Evolutionary conservation across 2,113 vertebrate genomes (phyloP).

Genomic region (Pachypanchax playfairii): DNA sequence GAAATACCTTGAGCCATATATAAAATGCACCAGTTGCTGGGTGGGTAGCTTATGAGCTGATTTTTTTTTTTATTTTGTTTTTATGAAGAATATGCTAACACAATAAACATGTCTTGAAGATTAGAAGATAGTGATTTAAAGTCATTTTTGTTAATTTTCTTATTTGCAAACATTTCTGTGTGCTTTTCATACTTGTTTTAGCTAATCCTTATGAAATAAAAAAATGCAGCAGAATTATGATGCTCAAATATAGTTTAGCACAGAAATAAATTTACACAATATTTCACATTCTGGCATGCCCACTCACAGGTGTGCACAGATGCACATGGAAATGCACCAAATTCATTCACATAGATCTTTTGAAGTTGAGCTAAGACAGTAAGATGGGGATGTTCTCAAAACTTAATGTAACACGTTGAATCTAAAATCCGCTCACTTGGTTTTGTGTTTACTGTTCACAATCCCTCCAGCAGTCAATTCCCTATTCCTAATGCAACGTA

Average conservation of each 20-base stretch:
- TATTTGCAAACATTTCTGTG: conserved; percentile 14
- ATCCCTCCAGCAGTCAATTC: conserved; percentile 41
- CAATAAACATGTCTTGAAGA: not conserved
- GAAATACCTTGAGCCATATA: no score
- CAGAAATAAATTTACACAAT: conserved; percentile 34
- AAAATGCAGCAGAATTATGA: conserved; percentile 30
- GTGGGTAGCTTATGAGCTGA: conserved; percentile 40
- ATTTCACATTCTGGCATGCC: conserved; percentile 14
- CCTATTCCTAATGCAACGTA: conserved; percentile 52
- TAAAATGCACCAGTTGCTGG: no score
- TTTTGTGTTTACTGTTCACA: conserved; percentile 54
- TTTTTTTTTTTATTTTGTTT: not conserved
- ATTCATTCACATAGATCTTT: conserved; percentile 31
- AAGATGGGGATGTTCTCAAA: conserved; percentile 46
- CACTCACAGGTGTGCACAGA: conserved; percentile 27
- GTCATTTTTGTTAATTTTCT: conserved; percentile 27
- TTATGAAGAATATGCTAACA: not conserved
- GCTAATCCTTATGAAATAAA: conserved; percentile 22
- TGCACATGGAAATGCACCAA: conserved; percentile 13
- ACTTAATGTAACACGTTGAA: conserved; percentile 43
- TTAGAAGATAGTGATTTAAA: not conserved
- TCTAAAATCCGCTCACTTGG: conserved; percentile 47
- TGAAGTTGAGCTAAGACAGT: conserved; percentile 40
- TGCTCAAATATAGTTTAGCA: conserved; percentile 31
- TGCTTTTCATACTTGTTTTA: conserved; percentile 16